phyloP scores from a whole-genome alignment of 2,888 invertebrate species.

The Mallateleia sp. region DNA sequence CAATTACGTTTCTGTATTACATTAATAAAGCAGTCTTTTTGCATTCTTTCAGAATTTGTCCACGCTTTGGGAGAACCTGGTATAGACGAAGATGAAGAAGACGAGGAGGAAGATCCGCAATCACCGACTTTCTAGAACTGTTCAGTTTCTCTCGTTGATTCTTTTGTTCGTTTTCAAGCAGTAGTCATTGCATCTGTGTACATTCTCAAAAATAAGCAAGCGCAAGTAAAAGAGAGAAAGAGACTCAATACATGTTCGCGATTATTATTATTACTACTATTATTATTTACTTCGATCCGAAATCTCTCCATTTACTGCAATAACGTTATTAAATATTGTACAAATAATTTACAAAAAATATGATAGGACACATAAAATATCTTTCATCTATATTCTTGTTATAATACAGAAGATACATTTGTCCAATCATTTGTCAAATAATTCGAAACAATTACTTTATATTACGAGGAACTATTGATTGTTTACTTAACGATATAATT shows the following conservation, averaged over 20 bases:
- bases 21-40: conserved; percentile 7
- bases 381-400: too few relatives aligned
- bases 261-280: conserved; percentile 14
- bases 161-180: conserved; percentile 26
- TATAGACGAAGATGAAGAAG: conserved; percentile 93
- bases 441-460: too few relatives aligned
- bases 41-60: conserved; percentile 92
- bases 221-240: conserved; percentile 50
- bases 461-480: too few relatives aligned
- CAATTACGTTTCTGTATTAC: background rate
- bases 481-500: too few relatives aligned
- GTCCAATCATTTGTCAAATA: too few relatives aligned
- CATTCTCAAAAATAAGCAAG: conserved; percentile 17
- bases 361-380: too few relatives aligned
- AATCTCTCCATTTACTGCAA: conserved; percentile 40
- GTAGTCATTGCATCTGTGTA: conserved; percentile 40
- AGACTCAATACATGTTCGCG: conserved; percentile 48
- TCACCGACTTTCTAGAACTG: conserved; percentile 85
- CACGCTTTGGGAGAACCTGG: conserved; percentile 96
- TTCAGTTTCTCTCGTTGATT: conserved; percentile 31
- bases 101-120: conserved; percentile 92
- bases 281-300: background rate
- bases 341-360: background rate
- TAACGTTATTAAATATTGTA: background rate
- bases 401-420: too few relatives aligned